Base-by-base conservation (phyloP, 2,113 vertebrate genomes). In the Prunella fulvescens region DNA sequence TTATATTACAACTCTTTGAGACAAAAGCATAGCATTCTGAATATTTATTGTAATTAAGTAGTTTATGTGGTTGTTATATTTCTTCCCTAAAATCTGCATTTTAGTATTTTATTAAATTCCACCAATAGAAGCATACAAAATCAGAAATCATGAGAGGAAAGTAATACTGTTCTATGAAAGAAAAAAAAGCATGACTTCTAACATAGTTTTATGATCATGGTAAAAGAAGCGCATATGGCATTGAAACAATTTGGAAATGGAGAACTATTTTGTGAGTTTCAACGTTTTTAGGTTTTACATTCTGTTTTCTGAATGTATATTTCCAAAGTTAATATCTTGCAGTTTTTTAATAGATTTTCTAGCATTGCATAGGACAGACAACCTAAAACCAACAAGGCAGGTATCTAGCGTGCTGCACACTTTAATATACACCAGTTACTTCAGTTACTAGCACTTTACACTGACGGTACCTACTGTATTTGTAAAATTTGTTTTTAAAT, bases 361-460 rank as follows among this genome's bases (percentile, higher is more conserved):
- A 81, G 48, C 62, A 78, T 62, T 69, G 56, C 70, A 81, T 79
- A 82, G 90, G 88, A 93, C 86, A 94, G 85, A 90, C 96, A 96
- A 92, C 70, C 83, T 95, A 97, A 96, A 95, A 72, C 81, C 58
- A 96, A 96, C 78, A 86, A 92, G 62, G 86, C 95, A 96, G 90
- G 94, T 92, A 81, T 66, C 91, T 96, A 95, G 83, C 40, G 22
- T 76, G 92, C 94, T 16, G 67, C 91, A 95, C 77, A 86, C 94
- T 77, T 70, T 62, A 81, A 78, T 91, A 81, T 77, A 89, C 37
- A 67, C 60, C 8, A 7, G 19, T 93, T 92, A 95, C 80, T 91
- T 70, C 61, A 80, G 73, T 78, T 81, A 92, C 85, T 93, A 93
- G 92, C 85, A 53, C 37, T 78, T 92, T 89, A 93, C 89, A 82